Conservation (phyloP, 2,797 vertebrate species). For the Synaphobranchus kaupii region DNA sequence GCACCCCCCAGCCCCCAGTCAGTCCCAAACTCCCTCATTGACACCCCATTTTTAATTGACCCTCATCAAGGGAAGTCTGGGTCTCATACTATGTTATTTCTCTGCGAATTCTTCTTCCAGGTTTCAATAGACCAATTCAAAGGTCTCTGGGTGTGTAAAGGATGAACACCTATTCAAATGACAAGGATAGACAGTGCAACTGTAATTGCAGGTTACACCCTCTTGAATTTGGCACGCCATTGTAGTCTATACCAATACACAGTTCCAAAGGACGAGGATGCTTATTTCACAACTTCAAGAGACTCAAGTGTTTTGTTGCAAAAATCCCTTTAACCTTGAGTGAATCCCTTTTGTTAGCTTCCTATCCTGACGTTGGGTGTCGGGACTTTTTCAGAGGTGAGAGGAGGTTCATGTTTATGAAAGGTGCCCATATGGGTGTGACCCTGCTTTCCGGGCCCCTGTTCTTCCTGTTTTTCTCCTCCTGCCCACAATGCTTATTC, state of each 20-base stretch:
- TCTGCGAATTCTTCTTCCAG: not conserved
- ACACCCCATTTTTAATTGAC: not conserved
- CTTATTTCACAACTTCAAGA: conserved; percentile 27
- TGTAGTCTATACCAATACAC: conserved; percentile 8
- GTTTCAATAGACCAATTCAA: not conserved
- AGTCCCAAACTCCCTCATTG: not conserved
- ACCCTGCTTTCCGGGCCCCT: conserved; percentile 28
- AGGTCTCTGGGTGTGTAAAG: not conserved
- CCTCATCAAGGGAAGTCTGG: not conserved
- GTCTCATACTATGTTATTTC: not conserved
- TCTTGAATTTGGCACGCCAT: not conserved
- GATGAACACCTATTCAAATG: not conserved
- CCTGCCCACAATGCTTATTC: conserved; percentile 38
- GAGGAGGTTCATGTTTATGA: conserved; percentile 56
- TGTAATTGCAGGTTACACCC: not conserved
- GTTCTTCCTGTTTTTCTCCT: conserved; percentile 40
- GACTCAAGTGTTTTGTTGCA: conserved; percentile 10
- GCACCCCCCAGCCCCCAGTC: not conserved
- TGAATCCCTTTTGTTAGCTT: conserved; percentile 22
- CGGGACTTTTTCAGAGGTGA: conserved; percentile 45
- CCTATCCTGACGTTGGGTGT: conserved; percentile 21
- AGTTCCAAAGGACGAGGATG: conserved; percentile 12
- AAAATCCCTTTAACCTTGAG: conserved; percentile 23
- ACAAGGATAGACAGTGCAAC: not conserved
- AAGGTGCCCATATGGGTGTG: conserved; percentile 36